Conservation (phyloP, 2,113 vertebrate species). For the Rousettus leschenaultii region DNA sequence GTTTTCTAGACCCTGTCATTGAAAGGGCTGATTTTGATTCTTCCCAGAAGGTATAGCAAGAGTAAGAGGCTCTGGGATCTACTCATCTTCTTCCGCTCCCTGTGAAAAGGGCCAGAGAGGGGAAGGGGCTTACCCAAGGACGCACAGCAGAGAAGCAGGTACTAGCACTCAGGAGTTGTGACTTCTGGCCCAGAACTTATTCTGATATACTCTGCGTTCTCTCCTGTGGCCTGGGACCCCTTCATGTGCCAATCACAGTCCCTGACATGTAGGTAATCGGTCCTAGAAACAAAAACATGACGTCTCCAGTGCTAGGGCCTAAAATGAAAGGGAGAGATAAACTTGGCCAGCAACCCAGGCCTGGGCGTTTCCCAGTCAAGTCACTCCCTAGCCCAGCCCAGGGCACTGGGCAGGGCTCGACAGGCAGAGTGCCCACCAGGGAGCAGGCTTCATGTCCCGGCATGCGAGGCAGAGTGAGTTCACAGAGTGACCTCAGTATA, state of each 20-base stretch:
- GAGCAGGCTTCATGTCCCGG: neutral
- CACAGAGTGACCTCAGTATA: neutral
- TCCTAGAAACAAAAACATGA: neutral
- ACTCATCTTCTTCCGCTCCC: neutral
- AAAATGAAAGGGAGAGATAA: neutral
- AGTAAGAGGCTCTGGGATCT: neutral
- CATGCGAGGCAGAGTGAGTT: accelerated
- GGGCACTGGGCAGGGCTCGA: neutral
- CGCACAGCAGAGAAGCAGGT: neutral
- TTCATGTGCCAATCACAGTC: accelerated
- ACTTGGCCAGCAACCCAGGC: neutral
- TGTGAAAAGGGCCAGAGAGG: neutral
- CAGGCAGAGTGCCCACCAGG: neutral
- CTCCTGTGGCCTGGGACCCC: neutral
- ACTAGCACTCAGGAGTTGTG: no score
- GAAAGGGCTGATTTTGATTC: neutral
- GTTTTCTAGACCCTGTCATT: neutral
- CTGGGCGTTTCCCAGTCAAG: neutral
- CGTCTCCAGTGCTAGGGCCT: neutral
- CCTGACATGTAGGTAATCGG: neutral
- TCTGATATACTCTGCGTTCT: neutral
- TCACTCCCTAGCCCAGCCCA: neutral
- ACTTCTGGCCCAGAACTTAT: neutral
- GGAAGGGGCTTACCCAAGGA: neutral
- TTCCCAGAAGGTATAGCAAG: neutral